Evolutionary conservation across 2,888 invertebrate species (phyloP), one percentile per base, ranked within the genome.

Genomic region (Perdita meconis): DNA sequence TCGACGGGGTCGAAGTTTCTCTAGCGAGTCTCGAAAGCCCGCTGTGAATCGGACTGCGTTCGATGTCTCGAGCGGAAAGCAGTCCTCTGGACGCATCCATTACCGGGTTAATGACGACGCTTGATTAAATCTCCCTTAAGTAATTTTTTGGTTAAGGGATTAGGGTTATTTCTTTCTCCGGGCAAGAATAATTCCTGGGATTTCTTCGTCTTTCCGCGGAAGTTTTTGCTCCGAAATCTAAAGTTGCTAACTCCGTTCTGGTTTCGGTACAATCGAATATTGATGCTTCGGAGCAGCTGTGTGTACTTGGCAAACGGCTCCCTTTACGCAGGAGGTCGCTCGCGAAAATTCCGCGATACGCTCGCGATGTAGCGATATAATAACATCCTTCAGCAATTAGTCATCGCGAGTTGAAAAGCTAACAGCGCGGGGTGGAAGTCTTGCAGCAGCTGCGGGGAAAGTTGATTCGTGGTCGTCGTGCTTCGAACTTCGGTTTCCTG

Each of bases 211-310:
- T 30, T 30, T 30, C 30, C 6, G 30, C 30, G 2, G 30, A 30
- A 30, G 30, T 6, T 30, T 30, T 6, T 6, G 2, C 6, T 30
- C 30, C 30, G 30, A 30, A n/a, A 42, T 30, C 42, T 30, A 44
- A 24, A 44, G 24, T n/a, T 36, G 40, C 3, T 26, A 10, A 22
- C 22, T 47, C 47, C 19, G 10, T 24, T 6, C 24, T 26, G 6
- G 19, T 12, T 53, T 24, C 19, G 55, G 12, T 30, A 38, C 6
- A 38, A 13, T 38, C 47, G 38, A 26, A 16, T 34, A 1, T 13
- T 40, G 19, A 51, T 68, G 57, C 47, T 40, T 38, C 1, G 4
- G 24, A 34, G 57, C 71, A 71, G 69, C 57, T 71, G 71, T 42
- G 69, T 51, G 57, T 59, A 42, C 8, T 22, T 36, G n/a, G 68